Evolutionary conservation across 2,797 vertebrate genomes (phyloP).

Genomic region (Eospalax fontanierii): DNA sequence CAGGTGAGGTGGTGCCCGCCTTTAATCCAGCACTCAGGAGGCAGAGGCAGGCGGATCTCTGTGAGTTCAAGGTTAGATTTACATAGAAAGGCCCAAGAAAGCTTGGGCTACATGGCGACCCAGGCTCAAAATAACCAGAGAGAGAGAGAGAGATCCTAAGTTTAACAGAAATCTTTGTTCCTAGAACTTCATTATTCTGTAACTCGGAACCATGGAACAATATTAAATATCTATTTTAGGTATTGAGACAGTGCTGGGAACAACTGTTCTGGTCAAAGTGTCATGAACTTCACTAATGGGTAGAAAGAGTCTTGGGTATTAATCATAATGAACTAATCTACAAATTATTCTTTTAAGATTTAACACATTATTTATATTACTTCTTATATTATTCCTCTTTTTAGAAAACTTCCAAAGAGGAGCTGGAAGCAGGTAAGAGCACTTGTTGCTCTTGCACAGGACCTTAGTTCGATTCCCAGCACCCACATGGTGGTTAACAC

Average conservation of each 20-base stretch:
- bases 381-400: not conserved
- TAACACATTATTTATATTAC: constrained; percentile 14
- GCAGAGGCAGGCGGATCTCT: no score
- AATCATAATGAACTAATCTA: constrained; percentile 21
- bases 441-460: no score
- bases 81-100: no score
- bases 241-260: not conserved
- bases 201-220: not conserved
- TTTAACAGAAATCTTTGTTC: constrained; percentile 53
- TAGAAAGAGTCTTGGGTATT: not conserved
- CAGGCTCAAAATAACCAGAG: no score
- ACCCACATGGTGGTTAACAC: no score
- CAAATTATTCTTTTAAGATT: constrained; percentile 33
- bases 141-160: no score
- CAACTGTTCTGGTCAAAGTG: constrained; percentile 46
- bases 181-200: constrained; percentile 14
- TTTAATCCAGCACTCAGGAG: no score
- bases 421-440: no score
- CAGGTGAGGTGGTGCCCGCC: no score
- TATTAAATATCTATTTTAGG: not conserved
- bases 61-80: no score
- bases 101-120: no score
- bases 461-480: no score
- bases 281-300: constrained; percentile 48
- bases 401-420: not conserved